phyloP scores from a whole-genome alignment of 2,888 invertebrate species.

The Hetaerina titia region DNA sequence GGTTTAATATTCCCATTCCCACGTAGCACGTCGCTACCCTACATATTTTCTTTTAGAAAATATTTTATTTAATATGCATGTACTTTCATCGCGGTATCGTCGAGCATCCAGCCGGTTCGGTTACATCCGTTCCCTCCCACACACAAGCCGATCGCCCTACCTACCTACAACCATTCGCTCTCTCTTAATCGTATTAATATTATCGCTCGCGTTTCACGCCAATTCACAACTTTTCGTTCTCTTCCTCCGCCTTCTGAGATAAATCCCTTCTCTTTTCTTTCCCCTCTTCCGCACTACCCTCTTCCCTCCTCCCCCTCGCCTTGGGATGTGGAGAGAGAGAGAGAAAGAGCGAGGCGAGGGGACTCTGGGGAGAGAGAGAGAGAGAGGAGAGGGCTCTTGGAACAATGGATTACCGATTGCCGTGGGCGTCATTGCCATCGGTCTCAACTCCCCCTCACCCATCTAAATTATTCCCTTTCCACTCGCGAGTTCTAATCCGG shows the following conservation, averaged over 20 bases:
- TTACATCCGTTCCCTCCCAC: not conserved
- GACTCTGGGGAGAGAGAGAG: not conserved
- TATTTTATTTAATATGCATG: not conserved
- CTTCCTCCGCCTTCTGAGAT: not conserved
- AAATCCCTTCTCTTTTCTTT: not conserved
- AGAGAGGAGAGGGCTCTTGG: not conserved
- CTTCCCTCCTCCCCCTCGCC: not conserved
- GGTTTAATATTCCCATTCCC: not conserved
- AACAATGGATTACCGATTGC: slow-evolving; percentile 17
- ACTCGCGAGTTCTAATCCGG: not conserved
- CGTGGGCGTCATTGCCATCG: not conserved
- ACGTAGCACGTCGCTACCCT: not conserved
- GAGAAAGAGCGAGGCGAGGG: not conserved
- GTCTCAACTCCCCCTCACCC: not conserved
- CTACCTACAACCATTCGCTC: not conserved
- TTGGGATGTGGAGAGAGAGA: not conserved
- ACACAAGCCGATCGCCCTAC: not conserved
- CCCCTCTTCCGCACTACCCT: not conserved
- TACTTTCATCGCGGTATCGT: not conserved
- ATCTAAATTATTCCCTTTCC: not conserved
- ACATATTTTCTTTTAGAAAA: not conserved
- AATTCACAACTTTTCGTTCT: not conserved
- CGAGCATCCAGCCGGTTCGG: not conserved
- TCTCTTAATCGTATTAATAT: not conserved
- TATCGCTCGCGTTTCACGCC: not conserved